Conservation (phyloP, 1,140 invertebrate species). For the Drosophila suzukii region DNA sequence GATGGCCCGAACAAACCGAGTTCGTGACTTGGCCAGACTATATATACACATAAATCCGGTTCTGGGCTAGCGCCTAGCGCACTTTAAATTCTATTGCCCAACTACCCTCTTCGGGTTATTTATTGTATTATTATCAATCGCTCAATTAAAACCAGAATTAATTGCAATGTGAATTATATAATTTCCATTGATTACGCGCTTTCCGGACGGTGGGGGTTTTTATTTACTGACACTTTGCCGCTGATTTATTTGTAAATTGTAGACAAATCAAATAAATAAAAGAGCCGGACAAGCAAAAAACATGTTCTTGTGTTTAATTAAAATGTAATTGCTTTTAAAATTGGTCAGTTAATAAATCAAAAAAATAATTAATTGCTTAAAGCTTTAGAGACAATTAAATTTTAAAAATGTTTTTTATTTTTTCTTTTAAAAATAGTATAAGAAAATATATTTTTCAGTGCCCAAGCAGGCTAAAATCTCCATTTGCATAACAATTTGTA, state of each 20-base stretch:
- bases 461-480: slow-evolving; percentile 11
- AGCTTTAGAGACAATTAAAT: no score
- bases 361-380: no score
- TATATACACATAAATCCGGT: slow-evolving; percentile 23
- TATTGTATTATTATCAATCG: slow-evolving; percentile 53
- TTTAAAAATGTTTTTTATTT: neutral
- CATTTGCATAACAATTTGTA: slow-evolving; percentile 65
- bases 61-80: slow-evolving; percentile 39
- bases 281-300: neutral
- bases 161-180: slow-evolving; percentile 43
- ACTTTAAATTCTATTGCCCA: slow-evolving; percentile 41
- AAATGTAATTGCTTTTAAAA: slow-evolving; percentile 11
- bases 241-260: slow-evolving; percentile 30
- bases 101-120: slow-evolving; percentile 13
- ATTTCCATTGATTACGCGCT: slow-evolving; percentile 38
- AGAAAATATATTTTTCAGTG: neutral
- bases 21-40: slow-evolving; percentile 44
- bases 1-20: slow-evolving; percentile 2
- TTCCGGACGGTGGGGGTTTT: neutral
- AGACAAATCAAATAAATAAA: slow-evolving; percentile 19
- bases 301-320: neutral
- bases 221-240: slow-evolving; percentile 32
- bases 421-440: neutral
- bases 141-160: slow-evolving; percentile 48
- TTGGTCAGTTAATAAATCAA: neutral